A percentile compares a stretch with the other conserved stretches of the same genome.
These are phyloP conservation scores for Dicrostonyx torquatus DNA, from an alignment of 2,797 vertebrate species.

Conservation along the genomic window DNA sequence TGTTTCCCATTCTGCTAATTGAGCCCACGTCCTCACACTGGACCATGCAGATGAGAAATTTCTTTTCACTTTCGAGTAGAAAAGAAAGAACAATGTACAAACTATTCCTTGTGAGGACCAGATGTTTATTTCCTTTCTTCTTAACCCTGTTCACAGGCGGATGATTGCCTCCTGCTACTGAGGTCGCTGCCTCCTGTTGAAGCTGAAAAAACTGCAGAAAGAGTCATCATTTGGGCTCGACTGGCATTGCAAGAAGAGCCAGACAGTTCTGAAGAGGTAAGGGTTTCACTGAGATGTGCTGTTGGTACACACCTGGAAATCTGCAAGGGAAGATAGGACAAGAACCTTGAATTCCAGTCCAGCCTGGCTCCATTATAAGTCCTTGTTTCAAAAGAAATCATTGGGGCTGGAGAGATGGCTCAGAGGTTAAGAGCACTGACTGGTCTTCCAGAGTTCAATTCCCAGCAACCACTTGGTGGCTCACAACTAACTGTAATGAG, in stretches of 20 bases:
- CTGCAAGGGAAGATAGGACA: neutral
- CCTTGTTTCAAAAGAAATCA: neutral
- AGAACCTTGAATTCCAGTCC: neutral
- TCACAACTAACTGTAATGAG: too few relatives aligned
- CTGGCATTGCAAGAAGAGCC: conserved; percentile 90
- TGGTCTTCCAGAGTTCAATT: too few relatives aligned
- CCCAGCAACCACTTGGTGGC: too few relatives aligned
- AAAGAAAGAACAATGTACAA: neutral
- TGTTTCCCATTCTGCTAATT: neutral
- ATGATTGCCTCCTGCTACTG: conserved; percentile 89
- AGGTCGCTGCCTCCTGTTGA: conserved; percentile 88
- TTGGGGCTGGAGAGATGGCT: neutral
- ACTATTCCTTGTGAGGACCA: neutral
- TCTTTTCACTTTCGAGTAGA: neutral
- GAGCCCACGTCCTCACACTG: neutral
- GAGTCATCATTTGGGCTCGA: conserved; percentile 90
- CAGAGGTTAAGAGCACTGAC: too few relatives aligned
- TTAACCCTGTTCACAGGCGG: conserved; percentile 85
- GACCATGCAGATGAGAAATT: neutral
- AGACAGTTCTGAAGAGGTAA: conserved; percentile 90
- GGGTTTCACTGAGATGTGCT: neutral
- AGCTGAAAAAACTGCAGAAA: conserved; percentile 90
- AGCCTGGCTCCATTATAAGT: neutral
- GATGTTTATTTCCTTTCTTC: neutral
- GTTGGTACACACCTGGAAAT: neutral